Evolutionary conservation across 1,140 invertebrate species (phyloP).

Genomic region (Eurosta solidaginis): DNA sequence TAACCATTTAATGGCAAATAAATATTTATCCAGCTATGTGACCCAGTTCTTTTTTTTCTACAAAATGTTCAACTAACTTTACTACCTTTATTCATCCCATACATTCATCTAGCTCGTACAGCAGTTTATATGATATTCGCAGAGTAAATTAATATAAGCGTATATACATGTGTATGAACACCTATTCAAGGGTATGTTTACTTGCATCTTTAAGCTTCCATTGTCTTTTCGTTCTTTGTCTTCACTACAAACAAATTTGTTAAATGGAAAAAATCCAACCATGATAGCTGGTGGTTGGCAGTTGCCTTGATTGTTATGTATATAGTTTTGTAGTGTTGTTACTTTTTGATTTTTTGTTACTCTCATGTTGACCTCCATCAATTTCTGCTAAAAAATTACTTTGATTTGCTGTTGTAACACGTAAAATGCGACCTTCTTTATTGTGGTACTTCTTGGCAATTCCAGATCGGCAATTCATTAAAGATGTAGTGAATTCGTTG

Average conservation of each 20-base stretch:
- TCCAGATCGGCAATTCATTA: too few relatives aligned
- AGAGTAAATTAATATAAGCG: not conserved
- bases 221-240: constrained; percentile 15
- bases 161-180: not conserved
- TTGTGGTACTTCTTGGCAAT: not conserved
- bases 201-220: not conserved
- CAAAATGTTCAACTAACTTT: not conserved
- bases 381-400: not conserved
- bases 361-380: constrained; percentile 2
- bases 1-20: constrained; percentile 24
- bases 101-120: not conserved
- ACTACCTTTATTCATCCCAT: not conserved
- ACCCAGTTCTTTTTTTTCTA: constrained; percentile 1
- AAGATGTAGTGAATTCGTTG: too few relatives aligned
- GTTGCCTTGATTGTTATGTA: not conserved
- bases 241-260: too few relatives aligned
- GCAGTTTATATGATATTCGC: not conserved
- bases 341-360: not conserved
- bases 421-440: not conserved
- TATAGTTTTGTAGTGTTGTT: too few relatives aligned
- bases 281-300: not conserved
- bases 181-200: not conserved
- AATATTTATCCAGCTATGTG: constrained; percentile 26
- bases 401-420: not conserved
- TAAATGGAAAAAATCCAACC: not conserved